These are phyloP conservation scores for Gavialis gangeticus DNA, from an alignment of 2,113 vertebrate genomes.

Conservation along the genomic window DNA sequence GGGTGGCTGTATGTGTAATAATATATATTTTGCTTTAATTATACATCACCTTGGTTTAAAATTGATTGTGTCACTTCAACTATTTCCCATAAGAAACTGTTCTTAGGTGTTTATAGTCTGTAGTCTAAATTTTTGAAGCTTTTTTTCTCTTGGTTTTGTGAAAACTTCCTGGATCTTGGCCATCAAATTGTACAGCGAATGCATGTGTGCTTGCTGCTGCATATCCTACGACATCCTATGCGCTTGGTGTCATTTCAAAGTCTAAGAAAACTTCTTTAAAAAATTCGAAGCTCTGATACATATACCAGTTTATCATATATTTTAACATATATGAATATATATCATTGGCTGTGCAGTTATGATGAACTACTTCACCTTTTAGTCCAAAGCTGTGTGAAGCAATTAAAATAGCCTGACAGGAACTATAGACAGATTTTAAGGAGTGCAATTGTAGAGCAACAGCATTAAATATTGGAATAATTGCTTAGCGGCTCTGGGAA, in stretches of 20 bases:
- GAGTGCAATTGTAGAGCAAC: background rate
- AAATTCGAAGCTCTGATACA: background rate
- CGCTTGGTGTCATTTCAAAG: accelerated
- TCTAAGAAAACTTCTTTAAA: background rate
- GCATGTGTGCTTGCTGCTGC: background rate
- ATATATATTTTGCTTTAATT: background rate
- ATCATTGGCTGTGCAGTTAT: accelerated
- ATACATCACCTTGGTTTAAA: background rate
- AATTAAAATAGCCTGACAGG: background rate
- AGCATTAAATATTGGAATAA: background rate
- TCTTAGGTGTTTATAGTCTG: background rate
- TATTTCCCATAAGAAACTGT: background rate
- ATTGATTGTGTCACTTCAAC: background rate
- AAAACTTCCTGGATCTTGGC: background rate
- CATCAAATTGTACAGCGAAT: background rate
- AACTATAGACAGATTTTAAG: background rate
- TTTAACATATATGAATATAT: background rate
- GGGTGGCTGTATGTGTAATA: no score
- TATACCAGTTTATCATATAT: background rate
- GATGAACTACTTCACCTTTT: background rate
- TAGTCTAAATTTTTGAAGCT: background rate
- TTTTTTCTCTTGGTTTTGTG: background rate
- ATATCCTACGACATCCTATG: background rate
- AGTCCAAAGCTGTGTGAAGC: accelerated
- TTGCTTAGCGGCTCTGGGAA: background rate